phyloP scores from a whole-genome alignment of 2,113 vertebrate species.

The Leucopternis melanops region DNA sequence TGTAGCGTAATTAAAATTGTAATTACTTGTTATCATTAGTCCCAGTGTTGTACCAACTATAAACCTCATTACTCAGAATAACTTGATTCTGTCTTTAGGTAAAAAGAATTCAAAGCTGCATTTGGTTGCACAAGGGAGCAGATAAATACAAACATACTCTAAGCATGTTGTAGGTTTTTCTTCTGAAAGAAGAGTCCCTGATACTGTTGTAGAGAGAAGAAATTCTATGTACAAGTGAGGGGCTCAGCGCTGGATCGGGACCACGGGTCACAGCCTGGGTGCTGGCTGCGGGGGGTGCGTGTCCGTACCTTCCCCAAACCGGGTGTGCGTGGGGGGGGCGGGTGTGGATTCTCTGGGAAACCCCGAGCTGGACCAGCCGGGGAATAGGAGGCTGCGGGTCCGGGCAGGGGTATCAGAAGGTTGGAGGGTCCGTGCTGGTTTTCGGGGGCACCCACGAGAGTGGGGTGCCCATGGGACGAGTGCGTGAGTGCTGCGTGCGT shows the following conservation, averaged over 20 bases:
- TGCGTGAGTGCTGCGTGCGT: too few species aligned
- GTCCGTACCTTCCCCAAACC: background rate
- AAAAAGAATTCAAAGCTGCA: background rate
- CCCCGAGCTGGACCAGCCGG: too few species aligned
- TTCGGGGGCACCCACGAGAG: too few species aligned
- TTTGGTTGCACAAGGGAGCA: background rate
- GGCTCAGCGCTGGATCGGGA: background rate
- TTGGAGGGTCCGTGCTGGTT: too few species aligned
- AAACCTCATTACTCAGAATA: background rate
- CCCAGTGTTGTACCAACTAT: background rate
- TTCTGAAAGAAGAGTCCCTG: background rate
- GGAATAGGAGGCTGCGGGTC: too few species aligned
- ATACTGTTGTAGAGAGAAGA: background rate
- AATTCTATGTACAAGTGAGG: background rate
- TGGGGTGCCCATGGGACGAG: too few species aligned
- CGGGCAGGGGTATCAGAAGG: too few species aligned
- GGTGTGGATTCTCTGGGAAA: too few species aligned
- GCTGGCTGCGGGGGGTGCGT: accelerated
- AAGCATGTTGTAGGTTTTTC: background rate
- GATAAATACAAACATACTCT: background rate
- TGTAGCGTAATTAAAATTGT: background rate
- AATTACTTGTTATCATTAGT: background rate
- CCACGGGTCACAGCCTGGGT: accelerated
- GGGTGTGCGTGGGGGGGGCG: too few species aligned
- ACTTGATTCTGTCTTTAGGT: background rate